phyloP scores from a whole-genome alignment of 2,113 vertebrate species.

The Rhombomys opimus region DNA sequence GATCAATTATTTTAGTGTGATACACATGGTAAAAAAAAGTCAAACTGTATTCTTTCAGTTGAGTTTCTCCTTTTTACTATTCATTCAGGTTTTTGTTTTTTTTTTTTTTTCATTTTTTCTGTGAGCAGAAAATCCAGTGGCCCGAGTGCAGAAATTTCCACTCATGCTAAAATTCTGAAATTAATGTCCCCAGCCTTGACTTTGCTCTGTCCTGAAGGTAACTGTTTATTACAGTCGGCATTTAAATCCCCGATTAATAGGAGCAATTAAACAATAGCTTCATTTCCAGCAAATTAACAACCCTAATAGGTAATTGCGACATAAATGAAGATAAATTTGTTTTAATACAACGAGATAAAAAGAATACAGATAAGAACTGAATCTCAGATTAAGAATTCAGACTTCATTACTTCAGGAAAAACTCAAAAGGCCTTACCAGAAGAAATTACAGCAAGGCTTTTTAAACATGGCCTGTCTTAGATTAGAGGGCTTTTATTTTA shows the following conservation, averaged over 20 bases:
- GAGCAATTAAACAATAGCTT: constrained; percentile 93
- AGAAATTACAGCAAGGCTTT: constrained; percentile 14
- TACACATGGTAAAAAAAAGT: neutral
- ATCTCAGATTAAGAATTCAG: constrained; percentile 72
- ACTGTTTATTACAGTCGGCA: constrained; percentile 92
- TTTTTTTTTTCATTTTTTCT: neutral
- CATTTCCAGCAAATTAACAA: constrained; percentile 89
- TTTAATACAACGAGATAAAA: constrained; percentile 84
- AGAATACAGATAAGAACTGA: constrained; percentile 79
- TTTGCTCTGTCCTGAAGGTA: constrained; percentile 90
- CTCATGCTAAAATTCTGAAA: neutral
- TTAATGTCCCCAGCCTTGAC: constrained; percentile 83
- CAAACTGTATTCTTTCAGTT: neutral
- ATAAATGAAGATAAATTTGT: constrained; percentile 87
- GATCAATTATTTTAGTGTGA: neutral
- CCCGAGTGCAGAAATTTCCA: neutral
- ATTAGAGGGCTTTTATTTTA: neutral
- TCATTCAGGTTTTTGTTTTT: neutral
- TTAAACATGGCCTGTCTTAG: no score
- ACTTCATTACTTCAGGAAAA: constrained; percentile 62
- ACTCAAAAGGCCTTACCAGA: neutral
- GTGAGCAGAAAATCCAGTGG: neutral
- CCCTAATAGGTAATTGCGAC: constrained; percentile 84
- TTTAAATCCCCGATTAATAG: constrained; percentile 92
- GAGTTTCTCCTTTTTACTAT: neutral